Percentiles rank a stretch among this genome's conserved stretches.
Evolutionary conservation across 2,888 invertebrate species (phyloP).

Genomic region (Drosophila suboccidentalis): DNA sequence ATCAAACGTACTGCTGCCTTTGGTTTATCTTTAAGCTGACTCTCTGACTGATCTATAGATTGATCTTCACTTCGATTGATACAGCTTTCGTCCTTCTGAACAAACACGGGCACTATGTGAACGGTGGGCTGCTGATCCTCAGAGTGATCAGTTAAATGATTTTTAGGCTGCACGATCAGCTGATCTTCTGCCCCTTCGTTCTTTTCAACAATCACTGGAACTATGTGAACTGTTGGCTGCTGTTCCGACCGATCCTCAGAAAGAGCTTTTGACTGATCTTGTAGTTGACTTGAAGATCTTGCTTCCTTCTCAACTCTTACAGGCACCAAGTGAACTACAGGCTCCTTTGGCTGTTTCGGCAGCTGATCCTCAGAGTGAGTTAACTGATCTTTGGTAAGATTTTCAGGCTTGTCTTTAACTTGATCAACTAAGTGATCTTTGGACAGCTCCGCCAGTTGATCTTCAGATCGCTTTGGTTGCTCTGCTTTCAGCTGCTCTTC

Average conservation of each 20-base stretch:
- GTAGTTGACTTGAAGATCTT: background rate
- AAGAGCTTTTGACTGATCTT: background rate
- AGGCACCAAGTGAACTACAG: background rate
- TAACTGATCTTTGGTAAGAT: background rate
- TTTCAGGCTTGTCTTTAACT: background rate
- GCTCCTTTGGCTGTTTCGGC: background rate
- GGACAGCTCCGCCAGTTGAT: background rate
- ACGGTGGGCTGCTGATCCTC: background rate
- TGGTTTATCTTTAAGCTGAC: background rate
- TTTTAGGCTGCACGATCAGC: background rate
- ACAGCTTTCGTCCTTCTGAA: slow-evolving; percentile 1
- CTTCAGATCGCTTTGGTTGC: background rate
- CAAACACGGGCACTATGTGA: slow-evolving; percentile 1
- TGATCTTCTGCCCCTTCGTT: background rate
- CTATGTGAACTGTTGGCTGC: slow-evolving; percentile 31
- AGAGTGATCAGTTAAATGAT: background rate
- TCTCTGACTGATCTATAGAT: background rate
- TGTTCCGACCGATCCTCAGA: background rate
- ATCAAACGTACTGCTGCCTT: slow-evolving; percentile 16
- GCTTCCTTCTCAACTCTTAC: background rate
- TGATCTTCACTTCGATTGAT: slow-evolving; percentile 2
- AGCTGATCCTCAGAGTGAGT: background rate
- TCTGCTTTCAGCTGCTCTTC: slow-evolving; percentile 6
- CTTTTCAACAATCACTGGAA: slow-evolving; percentile 36
- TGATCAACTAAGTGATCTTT: background rate